A percentile compares a stretch with the other conserved stretches of the same genome.
Conservation (phyloP, 2,888 invertebrate species). For the Lithophane semibrunnea region DNA sequence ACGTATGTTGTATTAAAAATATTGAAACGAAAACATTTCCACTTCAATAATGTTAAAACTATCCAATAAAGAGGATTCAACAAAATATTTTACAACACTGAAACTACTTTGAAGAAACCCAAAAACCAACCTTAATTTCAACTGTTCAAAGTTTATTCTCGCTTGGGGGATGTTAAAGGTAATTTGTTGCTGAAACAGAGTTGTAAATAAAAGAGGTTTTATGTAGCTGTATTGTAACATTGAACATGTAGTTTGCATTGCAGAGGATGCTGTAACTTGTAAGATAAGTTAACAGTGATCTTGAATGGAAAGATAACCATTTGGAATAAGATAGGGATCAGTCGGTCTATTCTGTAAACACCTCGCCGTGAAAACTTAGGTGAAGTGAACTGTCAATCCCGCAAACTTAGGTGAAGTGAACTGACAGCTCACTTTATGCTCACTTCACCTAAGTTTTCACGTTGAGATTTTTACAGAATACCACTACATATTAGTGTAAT, state of each 20-base stretch:
- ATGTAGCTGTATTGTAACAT: constrained; percentile 40
- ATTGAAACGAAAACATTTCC: constrained; percentile 31
- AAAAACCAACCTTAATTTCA: constrained; percentile 30
- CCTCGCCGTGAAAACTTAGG: too few relatives aligned
- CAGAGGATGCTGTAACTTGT: constrained; percentile 21
- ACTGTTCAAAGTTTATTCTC: constrained; percentile 29
- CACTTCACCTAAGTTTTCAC: too few relatives aligned
- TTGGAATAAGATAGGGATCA: background rate
- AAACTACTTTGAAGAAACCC: background rate
- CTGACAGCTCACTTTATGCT: too few relatives aligned
- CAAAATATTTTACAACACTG: constrained; percentile 54
- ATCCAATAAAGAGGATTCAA: constrained; percentile 40
- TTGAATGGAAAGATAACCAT: constrained; percentile 6
- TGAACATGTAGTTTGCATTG: constrained; percentile 52
- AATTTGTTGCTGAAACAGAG: constrained; percentile 72
- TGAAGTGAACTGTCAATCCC: too few relatives aligned
- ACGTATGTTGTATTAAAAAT: constrained; percentile 28
- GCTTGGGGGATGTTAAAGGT: constrained; percentile 47
- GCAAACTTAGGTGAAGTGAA: too few relatives aligned
- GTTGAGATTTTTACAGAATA: too few relatives aligned
- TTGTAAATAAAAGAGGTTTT: constrained; percentile 69
- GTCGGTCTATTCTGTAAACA: too few relatives aligned
- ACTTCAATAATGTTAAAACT: constrained; percentile 47
- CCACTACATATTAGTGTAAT: background rate
- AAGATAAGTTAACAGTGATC: constrained; percentile 29